A percentile compares a stretch with the other conserved stretches of the same genome.
Conservation (phyloP, 2,888 invertebrate species). For the Himalopsyche tibetana region DNA sequence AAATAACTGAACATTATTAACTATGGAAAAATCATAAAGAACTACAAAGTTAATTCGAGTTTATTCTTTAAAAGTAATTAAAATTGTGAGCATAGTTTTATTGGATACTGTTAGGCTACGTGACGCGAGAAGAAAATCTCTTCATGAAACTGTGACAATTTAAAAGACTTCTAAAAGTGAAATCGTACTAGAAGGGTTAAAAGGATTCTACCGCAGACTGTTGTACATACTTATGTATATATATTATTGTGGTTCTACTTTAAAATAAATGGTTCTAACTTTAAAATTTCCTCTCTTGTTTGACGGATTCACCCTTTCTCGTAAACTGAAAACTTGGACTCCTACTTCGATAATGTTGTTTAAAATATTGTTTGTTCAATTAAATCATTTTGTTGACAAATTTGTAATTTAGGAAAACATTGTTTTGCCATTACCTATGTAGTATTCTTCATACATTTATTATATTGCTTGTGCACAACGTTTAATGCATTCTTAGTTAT, state of each 20-base stretch:
- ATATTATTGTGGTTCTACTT: slow-evolving; percentile 4
- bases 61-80: no score
- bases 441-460: no score
- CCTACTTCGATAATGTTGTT: background rate
- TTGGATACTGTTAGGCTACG: no score
- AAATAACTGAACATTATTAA: no score
- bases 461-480: no score
- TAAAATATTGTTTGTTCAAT: slow-evolving; percentile 21
- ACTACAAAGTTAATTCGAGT: no score
- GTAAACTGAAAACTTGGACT: slow-evolving; percentile 14
- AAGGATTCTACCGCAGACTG: slow-evolving; percentile 20
- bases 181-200: background rate
- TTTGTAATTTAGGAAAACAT: background rate
- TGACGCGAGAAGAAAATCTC: no score
- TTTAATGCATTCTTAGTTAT: no score
- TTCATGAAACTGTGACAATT: no score
- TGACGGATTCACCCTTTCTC: slow-evolving; percentile 15
- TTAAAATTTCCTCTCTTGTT: slow-evolving; percentile 16
- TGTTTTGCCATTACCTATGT: background rate
- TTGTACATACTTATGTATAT: background rate
- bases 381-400: background rate
- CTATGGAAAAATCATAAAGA: no score
- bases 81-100: no score
- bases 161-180: no score
- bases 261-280: slow-evolving; percentile 17